These are phyloP conservation scores for Syritta pipiens DNA, from an alignment of 2,888 invertebrate species.

Conservation along the genomic window DNA sequence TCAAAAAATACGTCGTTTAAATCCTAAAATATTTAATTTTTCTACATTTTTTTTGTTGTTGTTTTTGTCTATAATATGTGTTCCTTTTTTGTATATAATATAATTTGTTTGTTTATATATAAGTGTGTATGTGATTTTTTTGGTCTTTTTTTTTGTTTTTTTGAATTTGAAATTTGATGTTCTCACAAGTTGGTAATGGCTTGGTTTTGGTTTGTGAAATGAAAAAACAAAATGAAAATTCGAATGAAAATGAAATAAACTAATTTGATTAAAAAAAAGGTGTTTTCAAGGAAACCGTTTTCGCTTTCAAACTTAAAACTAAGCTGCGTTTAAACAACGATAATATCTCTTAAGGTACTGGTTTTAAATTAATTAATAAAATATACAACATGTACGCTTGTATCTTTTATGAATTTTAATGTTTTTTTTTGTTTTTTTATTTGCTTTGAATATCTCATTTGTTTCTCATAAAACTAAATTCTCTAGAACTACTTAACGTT, in stretches of 20 bases:
- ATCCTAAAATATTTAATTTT: slow-evolving; percentile 57
- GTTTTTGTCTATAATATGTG: slow-evolving; percentile 59
- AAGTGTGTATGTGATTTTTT: slow-evolving; percentile 46
- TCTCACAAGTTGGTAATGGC: not conserved
- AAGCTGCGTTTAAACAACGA: slow-evolving; percentile 18
- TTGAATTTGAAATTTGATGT: slow-evolving; percentile 11
- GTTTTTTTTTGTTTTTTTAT: too few species aligned
- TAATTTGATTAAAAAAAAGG: slow-evolving; percentile 25
- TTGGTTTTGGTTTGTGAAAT: not conserved
- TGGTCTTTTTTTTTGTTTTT: slow-evolving; percentile 52
- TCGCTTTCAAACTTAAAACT: slow-evolving; percentile 48
- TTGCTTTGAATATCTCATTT: too few species aligned
- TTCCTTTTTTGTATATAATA: slow-evolving; percentile 59
- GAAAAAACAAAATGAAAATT: slow-evolving; percentile 9
- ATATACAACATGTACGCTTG: slow-evolving; percentile 17
- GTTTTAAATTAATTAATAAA: slow-evolving; percentile 47
- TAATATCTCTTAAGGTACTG: slow-evolving; percentile 64
- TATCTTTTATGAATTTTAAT: too few species aligned
- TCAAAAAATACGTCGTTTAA: slow-evolving; percentile 50
- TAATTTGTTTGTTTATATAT: slow-evolving; percentile 32
- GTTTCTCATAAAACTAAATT: slow-evolving; percentile 44
- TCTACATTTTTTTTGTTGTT: too few species aligned
- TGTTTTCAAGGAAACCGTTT: slow-evolving; percentile 59
- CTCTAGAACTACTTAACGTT: slow-evolving; percentile 68
- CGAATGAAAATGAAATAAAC: not conserved